Evolutionary conservation across 2,888 invertebrate species (phyloP).

Genomic region (Linhomoeus sp.): DNA sequence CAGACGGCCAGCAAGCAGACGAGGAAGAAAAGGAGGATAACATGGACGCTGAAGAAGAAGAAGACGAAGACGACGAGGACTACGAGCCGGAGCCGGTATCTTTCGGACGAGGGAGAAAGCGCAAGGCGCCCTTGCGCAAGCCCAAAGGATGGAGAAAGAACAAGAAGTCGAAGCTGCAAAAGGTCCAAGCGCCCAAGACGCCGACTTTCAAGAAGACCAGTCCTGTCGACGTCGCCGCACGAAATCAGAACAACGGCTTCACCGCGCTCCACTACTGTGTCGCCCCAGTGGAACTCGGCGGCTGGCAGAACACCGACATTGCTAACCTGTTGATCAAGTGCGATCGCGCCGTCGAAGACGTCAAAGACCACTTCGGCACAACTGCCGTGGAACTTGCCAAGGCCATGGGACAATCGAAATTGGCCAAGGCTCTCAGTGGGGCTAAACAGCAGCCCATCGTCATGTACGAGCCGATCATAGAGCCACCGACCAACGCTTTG

Average conservation of each 20-base stretch:
- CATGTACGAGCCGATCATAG: no score
- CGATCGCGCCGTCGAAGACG: not conserved
- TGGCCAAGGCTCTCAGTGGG: no score
- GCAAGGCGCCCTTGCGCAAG: no score
- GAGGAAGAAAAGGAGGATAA: constrained; percentile 7
- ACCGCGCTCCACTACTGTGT: constrained; percentile 30
- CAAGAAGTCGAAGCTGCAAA: constrained; percentile 3
- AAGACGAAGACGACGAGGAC: constrained; percentile 4
- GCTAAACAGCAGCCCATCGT: no score
- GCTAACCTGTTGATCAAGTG: constrained; percentile 20
- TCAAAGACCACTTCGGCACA: not conserved
- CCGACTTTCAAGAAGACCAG: constrained; percentile 16
- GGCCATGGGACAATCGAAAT: no score
- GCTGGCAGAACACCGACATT: constrained; percentile 29
- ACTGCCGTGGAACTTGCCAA: no score
- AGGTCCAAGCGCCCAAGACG: no score
- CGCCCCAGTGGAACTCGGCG: constrained; percentile 25
- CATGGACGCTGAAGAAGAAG: constrained; percentile 2
- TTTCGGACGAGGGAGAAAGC: no score
- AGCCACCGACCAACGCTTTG: not conserved
- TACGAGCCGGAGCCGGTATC: not conserved
- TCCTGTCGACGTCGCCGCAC: constrained; percentile 18
- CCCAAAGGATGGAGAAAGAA: no score
- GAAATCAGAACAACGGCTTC: constrained; percentile 28
- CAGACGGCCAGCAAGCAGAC: not conserved